Percentiles rank a stretch among this genome's conserved stretches.
phyloP scores from a whole-genome alignment of 2,113 vertebrate genomes.

The Lepisosteus oculatus region DNA sequence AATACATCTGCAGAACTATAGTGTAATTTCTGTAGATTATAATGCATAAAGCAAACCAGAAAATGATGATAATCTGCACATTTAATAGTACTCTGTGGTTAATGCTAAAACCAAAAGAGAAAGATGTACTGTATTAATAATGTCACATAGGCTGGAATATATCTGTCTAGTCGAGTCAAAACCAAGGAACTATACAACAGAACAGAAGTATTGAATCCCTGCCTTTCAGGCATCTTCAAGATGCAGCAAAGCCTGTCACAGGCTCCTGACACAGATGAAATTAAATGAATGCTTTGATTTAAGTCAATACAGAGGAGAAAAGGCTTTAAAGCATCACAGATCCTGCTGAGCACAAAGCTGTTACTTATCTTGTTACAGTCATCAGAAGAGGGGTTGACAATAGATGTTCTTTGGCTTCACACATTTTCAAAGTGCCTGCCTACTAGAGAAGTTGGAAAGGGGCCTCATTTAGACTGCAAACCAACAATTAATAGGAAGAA shows the following conservation, averaged over 20 bases:
- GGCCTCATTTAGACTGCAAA: neutral
- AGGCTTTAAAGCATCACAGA: slow-evolving; percentile 29
- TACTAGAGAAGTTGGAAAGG: neutral
- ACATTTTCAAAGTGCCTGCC: slow-evolving; percentile 10
- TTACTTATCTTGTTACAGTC: slow-evolving; percentile 13
- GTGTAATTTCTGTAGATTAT: no score
- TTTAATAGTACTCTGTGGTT: neutral
- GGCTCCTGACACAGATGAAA: slow-evolving; percentile 34
- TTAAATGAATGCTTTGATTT: slow-evolving; percentile 31
- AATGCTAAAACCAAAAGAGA: neutral
- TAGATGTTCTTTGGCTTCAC: slow-evolving; percentile 13
- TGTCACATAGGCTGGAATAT: slow-evolving; percentile 49
- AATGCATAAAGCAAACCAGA: neutral
- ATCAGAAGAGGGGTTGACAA: slow-evolving; percentile 20
- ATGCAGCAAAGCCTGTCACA: slow-evolving; percentile 47
- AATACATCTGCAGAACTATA: no score
- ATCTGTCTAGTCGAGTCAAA: slow-evolving; percentile 53
- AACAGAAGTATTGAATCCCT: slow-evolving; percentile 60
- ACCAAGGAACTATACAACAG: slow-evolving; percentile 61
- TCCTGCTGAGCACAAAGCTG: slow-evolving; percentile 10
- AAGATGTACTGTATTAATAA: slow-evolving; percentile 67
- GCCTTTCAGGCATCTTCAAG: slow-evolving; percentile 39
- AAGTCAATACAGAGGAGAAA: slow-evolving; percentile 19
- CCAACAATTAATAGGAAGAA: slow-evolving; percentile 1
- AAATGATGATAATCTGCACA: neutral